phyloP scores from a whole-genome alignment of 2,888 invertebrate species.

The Synanthedon myopaeformis region DNA sequence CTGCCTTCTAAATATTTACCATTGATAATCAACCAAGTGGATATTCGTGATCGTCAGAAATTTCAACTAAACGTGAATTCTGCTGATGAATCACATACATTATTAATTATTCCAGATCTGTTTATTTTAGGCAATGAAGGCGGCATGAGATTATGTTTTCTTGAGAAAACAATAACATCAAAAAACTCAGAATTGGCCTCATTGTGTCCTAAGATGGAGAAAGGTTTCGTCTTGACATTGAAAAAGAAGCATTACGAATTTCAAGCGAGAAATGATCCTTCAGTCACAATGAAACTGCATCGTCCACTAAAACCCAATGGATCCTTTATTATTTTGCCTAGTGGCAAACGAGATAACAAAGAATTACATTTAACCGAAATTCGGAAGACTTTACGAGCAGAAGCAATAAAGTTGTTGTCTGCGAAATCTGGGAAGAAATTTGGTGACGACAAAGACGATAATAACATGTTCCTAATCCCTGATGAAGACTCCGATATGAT shows the following conservation, averaged over 20 bases:
- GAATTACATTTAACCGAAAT: not conserved
- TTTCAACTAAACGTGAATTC: conserved; percentile 1
- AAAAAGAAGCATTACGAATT: conserved; percentile 1
- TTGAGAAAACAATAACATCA: not conserved
- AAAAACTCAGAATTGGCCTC: no score
- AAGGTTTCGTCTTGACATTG: not conserved
- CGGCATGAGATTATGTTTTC: conserved; percentile 1
- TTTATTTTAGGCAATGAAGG: not conserved
- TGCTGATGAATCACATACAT: conserved; percentile 1
- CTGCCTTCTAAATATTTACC: no score
- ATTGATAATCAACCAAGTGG: not conserved
- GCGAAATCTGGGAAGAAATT: conserved; percentile 2
- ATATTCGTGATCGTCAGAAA: conserved; percentile 1
- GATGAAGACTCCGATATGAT: not conserved
- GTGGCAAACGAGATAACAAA: conserved; percentile 2
- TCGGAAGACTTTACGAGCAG: conserved; percentile 1
- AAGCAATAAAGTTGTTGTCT: conserved; percentile 3
- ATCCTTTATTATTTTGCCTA: conserved; percentile 1
- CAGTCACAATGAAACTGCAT: not conserved
- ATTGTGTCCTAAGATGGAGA: no score
- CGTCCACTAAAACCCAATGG: conserved; percentile 2
- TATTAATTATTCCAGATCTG: conserved; percentile 4
- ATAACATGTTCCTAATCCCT: not conserved
- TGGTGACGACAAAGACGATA: conserved; percentile 1
- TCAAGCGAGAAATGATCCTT: conserved; percentile 1